Base-by-base conservation (phyloP, 2,888 invertebrate species). In the Sarcophaga carnaria region DNA sequence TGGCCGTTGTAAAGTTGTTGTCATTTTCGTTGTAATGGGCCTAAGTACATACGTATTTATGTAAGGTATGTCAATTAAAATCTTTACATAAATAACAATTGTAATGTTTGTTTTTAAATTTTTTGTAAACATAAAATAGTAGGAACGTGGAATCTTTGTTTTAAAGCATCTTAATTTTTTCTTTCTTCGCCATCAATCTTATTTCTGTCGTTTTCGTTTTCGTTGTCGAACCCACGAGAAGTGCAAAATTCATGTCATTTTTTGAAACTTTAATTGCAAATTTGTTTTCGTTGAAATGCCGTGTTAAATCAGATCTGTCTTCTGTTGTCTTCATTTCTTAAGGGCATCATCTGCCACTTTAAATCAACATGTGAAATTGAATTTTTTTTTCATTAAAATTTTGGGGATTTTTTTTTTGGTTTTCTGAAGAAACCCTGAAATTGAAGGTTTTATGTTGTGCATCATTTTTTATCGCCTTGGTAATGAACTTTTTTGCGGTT, bases 401-500 rank as follows among this genome's bases (percentile, higher is more conserved):
- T 37, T 37, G 37, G 37, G 37, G 2, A 37, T 10, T 37, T 63
- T 64, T 79, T 47, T n/a, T 70, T 62, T 5, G 79, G 27, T 54
- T 49, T 60, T 60, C n/a, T 69, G 49, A 27, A 20, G 5, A 54
- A 84, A 75, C 83, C 79, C 70, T 80, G 75, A 76, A 80, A 66
- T 64, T 80, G 59, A 80, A 69, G 63, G 62, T 37, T 49, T 83
- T 54, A 27, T 71, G 59, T 78, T 59, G 45, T 22, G 54, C 62
- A 66, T 74, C 14, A 45, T 74, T 63, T 67, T 22, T 47, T 37
- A 37, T 83, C 17, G 76, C 84, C 84, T 80, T 84, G 84, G 76
- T 76, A 84, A 60, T 84, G 84, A 84, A 80, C 80, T 84, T 78
- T 78, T 78, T 66, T 70, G 20, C 60, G 14, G 17, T 20, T 49